Conservation (phyloP, 1,140 invertebrate genomes). For the Dysdera silvatica region DNA sequence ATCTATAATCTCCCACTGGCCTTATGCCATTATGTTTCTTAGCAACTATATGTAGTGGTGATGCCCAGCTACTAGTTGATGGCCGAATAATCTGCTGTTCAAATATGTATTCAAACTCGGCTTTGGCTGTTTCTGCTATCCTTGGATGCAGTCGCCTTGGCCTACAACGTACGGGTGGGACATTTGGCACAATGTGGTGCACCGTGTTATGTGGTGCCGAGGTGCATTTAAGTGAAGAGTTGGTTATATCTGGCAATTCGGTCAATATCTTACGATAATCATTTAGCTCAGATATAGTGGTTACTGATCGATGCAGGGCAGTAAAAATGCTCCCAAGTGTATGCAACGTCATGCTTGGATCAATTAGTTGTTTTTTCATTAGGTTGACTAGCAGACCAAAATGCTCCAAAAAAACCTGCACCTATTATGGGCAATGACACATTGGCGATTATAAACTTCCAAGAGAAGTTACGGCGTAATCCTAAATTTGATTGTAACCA, state of each 20-base stretch:
- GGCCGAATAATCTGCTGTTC: constrained; percentile 22
- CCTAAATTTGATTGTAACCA: constrained; percentile 2
- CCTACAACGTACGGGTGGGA: background rate
- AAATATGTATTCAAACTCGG: constrained; percentile 19
- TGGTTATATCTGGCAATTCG: constrained; percentile 9
- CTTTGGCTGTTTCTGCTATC: background rate
- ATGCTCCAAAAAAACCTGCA: constrained; percentile 17
- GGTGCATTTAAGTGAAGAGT: background rate
- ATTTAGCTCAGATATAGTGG: background rate
- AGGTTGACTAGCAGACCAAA: constrained; percentile 15
- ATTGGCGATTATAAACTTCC: constrained; percentile 16
- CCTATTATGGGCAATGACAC: constrained; percentile 25
- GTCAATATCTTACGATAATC: background rate
- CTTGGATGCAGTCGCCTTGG: constrained; percentile 1
- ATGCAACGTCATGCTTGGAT: background rate
- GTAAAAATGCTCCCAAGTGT: background rate
- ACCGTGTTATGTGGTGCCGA: background rate
- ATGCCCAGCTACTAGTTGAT: constrained; percentile 30
- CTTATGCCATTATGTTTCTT: constrained; percentile 23
- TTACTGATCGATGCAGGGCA: background rate
- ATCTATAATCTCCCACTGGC: constrained; percentile 19
- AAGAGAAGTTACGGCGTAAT: background rate
- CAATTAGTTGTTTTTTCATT: background rate
- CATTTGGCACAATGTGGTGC: constrained; percentile 11
- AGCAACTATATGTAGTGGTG: constrained; percentile 34